phyloP scores from a whole-genome alignment of 2,113 vertebrate genomes.

The Dissostichus mawsoni region DNA sequence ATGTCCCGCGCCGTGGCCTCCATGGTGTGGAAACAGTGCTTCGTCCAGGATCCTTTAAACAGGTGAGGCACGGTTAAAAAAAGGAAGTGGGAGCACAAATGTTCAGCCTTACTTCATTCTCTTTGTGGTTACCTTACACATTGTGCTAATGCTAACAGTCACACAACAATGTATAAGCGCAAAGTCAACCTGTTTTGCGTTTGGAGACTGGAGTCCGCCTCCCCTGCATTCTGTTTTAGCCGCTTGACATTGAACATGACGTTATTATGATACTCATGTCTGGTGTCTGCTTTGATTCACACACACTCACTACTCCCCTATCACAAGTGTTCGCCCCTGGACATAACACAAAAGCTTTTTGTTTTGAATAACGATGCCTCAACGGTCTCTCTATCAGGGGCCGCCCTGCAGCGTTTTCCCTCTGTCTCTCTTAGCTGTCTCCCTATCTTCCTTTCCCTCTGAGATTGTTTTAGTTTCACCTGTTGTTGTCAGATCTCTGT shows the following conservation, averaged over 20 bases:
- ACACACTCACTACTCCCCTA: conserved; percentile 28
- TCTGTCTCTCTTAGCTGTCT: neutral
- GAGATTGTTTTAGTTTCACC: conserved; percentile 52
- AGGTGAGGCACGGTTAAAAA: conserved; percentile 83
- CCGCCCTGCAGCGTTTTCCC: conserved; percentile 5
- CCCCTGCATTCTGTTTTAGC: conserved; percentile 37
- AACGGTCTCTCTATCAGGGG: neutral
- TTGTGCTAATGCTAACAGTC: neutral
- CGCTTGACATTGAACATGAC: conserved; percentile 39
- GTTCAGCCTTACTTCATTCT: neutral
- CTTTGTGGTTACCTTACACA: no score
- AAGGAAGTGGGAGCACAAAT: neutral
- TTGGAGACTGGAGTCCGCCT: neutral
- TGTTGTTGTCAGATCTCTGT: conserved; percentile 51
- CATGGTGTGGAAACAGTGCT: conserved; percentile 98
- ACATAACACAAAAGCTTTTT: conserved; percentile 50
- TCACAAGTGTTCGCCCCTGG: conserved; percentile 35
- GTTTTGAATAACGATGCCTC: conserved; percentile 35
- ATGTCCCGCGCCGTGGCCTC: conserved; percentile 98
- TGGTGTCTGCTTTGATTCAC: conserved; percentile 43
- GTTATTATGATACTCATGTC: conserved; percentile 52
- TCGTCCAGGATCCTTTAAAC: conserved; percentile 92
- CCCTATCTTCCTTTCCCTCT: conserved; percentile 11
- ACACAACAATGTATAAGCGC: neutral
- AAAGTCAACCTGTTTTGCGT: conserved; percentile 16